Evolutionary conservation across 2,113 vertebrate species (phyloP), one percentile per base, ranked within the genome.

Genomic region (Myrmecobius fasciatus): DNA sequence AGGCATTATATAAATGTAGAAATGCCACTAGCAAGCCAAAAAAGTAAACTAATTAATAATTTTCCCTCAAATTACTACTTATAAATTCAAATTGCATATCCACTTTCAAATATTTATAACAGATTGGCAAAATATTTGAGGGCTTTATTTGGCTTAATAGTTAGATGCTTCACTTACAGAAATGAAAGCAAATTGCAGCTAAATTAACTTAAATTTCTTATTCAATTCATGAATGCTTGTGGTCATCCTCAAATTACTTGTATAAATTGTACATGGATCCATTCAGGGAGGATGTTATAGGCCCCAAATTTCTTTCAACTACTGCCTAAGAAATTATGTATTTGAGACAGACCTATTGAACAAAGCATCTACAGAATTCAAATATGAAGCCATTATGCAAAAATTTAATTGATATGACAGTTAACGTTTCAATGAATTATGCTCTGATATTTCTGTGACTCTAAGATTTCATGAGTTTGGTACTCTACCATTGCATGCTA

Each of bases 71-170:
- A 88, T 97, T 97, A 95, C 91, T 83, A 93, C 94, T 96, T 97
- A 96, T 97, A 56, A 11, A 92, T 96, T 97, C 89, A 92, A 97
- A 91, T 51, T 97, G n/a, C 83, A 95, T 54, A 95, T 60, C 93
- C 28, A 91, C 92, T 90, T 97, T 97, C 96, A 98, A 98, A 98
- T 97, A 98, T 97, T 97, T 97, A 94, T 96, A 94, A 93, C 95
- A 97, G 95, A 97, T 56, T 97, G 92, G 91, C 56, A 95, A 94
- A 95, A 75, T 98, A 91, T 91, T 93, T 97, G 96, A 93, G 95
- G 96, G 75, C 96, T 96, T 94, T 98, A 93, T 95, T 92, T 97
- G 97, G 96, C 93, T 92, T 94, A 95, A 91, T 24, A 91, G 93
- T 90, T 91, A 97, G 93, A 96, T 92, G n/a, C 92, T 90, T 93